Conservation (phyloP, 2,888 invertebrate genomes). For the Andrena camellia region DNA sequence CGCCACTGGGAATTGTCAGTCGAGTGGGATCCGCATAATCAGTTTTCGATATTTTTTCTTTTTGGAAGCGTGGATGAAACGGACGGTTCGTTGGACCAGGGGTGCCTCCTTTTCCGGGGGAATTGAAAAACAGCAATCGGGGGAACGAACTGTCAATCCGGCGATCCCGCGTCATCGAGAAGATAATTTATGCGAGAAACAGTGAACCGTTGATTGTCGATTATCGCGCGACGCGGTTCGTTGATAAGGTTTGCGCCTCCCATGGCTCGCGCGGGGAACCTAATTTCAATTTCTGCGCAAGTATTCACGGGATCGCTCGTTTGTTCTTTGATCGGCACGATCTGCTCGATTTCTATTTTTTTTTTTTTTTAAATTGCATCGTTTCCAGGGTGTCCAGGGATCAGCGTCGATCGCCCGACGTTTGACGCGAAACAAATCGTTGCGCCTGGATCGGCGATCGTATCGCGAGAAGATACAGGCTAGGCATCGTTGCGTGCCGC, state of each 20-base stretch:
- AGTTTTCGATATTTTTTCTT: conserved; percentile 5
- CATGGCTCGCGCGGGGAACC: conserved; percentile 27
- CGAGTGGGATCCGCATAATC: conserved; percentile 15
- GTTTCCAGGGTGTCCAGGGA: conserved; percentile 17
- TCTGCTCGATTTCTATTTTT: conserved; percentile 3
- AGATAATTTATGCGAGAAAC: conserved; percentile 22
- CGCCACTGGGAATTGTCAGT: conserved; percentile 45
- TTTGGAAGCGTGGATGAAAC: neutral
- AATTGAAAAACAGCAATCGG: conserved; percentile 3
- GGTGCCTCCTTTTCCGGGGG: neutral
- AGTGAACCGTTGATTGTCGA: conserved; percentile 46
- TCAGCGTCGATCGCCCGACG: conserved; percentile 43
- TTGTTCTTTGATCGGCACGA: conserved; percentile 40
- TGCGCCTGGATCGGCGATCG: conserved; percentile 38
- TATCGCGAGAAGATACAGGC: conserved; percentile 30
- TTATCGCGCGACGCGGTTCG: conserved; percentile 36
- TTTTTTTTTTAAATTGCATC: neutral
- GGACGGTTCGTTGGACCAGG: neutral
- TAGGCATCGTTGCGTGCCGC: conserved; percentile 7
- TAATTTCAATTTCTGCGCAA: conserved; percentile 53
- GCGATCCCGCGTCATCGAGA: conserved; percentile 8
- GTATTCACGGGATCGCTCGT: conserved; percentile 30
- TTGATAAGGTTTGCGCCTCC: conserved; percentile 48
- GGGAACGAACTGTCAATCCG: neutral
- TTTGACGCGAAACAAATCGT: conserved; percentile 57